Percentiles rank a stretch among this genome's conserved stretches.
Conservation (phyloP, 2,113 vertebrate genomes). For the Chlorodrepanis virens region DNA sequence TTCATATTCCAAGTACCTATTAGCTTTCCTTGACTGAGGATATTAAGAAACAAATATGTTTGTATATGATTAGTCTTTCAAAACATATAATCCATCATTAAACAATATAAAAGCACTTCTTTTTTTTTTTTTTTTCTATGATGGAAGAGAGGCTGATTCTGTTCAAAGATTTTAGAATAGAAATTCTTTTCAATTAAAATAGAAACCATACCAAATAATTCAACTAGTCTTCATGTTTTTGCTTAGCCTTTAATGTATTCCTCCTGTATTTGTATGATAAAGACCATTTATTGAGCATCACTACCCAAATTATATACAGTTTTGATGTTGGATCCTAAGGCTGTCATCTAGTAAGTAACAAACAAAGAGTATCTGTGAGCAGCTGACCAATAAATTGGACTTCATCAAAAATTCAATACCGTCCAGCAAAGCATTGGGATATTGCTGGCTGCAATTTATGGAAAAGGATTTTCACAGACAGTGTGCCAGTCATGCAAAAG, state of each 20-base stretch:
- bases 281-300: constrained; percentile 51
- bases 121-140: neutral
- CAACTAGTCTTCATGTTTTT: neutral
- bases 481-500: constrained; percentile 44
- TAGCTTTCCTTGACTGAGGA: neutral
- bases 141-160: neutral
- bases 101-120: neutral
- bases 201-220: constrained; percentile 5
- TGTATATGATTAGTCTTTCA: neutral
- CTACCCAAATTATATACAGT: neutral
- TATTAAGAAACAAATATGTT: neutral
- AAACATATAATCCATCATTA: neutral
- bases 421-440: neutral
- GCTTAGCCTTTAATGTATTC: constrained; percentile 34
- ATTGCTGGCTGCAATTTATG: constrained; percentile 31
- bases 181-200: neutral
- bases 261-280: constrained; percentile 57
- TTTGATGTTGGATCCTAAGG: constrained; percentile 22
- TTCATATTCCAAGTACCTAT: neutral
- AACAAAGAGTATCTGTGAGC: constrained; percentile 38
- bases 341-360: constrained; percentile 27
- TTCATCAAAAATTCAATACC: constrained; percentile 34
- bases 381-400: constrained; percentile 41
- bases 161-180: neutral
- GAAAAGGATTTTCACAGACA: constrained; percentile 55